Percentiles rank a stretch among this genome's conserved stretches.
Evolutionary conservation across 2,888 invertebrate genomes (phyloP).

Genomic region (Microdon myrmicae): DNA sequence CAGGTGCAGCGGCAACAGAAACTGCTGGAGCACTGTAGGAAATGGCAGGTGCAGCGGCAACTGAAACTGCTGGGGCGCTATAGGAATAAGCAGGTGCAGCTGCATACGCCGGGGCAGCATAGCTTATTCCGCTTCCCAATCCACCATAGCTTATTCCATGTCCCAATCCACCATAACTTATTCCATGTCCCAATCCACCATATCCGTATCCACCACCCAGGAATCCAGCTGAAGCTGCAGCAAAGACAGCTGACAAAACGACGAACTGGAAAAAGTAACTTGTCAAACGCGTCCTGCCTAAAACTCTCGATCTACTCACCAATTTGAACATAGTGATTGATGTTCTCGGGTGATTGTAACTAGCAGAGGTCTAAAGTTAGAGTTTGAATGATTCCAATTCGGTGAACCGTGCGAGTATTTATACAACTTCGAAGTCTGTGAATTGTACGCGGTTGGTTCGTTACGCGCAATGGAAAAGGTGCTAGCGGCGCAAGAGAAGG

Average conservation of each 20-base stretch:
- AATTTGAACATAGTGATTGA: conserved; percentile 66
- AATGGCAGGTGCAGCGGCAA: conserved; percentile 59
- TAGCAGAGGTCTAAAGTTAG: conserved; percentile 56
- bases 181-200: conserved; percentile 59
- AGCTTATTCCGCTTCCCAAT: conserved; percentile 54
- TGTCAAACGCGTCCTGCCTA: conserved; percentile 58
- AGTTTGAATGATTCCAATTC: conserved; percentile 64
- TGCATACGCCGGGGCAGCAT: conserved; percentile 51
- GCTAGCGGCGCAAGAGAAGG: conserved; percentile 54
- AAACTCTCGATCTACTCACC: conserved; percentile 64
- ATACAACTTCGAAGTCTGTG: conserved; percentile 58
- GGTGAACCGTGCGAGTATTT: conserved; percentile 62
- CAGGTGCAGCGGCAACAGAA: conserved; percentile 56
- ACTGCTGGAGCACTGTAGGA: conserved; percentile 61
- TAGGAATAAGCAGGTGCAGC: conserved; percentile 54
- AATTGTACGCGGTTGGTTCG: conserved; percentile 23
- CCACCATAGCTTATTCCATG: conserved; percentile 62
- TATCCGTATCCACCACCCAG: conserved; percentile 58
- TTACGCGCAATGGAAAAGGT: conserved; percentile 37
- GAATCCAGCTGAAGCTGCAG: conserved; percentile 66
- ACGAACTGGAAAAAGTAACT: conserved; percentile 56
- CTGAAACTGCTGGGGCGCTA: conserved; percentile 56
- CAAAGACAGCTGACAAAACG: conserved; percentile 66
- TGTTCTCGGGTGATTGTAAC: conserved; percentile 54
- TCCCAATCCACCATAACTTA: conserved; percentile 54